phyloP scores from a whole-genome alignment of 2,113 vertebrate genomes.

The Sander vitreus region DNA sequence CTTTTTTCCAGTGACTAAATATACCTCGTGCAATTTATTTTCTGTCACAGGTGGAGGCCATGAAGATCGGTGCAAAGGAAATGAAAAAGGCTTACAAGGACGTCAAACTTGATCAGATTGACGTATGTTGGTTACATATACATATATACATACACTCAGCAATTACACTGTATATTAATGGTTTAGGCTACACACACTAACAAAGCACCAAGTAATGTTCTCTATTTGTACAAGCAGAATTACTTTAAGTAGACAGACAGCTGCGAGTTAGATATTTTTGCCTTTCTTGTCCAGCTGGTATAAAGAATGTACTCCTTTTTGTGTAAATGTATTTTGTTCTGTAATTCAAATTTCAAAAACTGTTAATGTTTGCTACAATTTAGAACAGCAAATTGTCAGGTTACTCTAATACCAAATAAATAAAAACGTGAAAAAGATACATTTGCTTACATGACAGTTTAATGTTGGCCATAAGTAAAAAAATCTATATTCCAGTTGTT shows the following conservation, averaged over 20 bases:
- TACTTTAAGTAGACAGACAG: no score
- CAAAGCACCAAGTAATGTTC: not conserved
- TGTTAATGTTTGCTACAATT: not conserved
- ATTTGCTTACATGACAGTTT: no score
- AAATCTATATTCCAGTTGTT: not conserved
- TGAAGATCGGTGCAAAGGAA: conserved; percentile 98
- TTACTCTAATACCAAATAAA: not conserved
- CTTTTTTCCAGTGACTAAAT: conserved; percentile 2
- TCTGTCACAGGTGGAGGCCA: conserved; percentile 93
- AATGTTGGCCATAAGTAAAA: not conserved
- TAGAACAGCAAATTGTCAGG: no score
- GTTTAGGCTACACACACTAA: not conserved
- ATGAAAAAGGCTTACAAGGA: conserved; percentile 99
- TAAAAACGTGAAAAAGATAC: not conserved
- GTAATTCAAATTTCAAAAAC: no score
- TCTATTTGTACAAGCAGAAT: not conserved
- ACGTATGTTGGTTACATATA: conserved; percentile 84
- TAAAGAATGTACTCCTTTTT: no score
- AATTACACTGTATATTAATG: not conserved
- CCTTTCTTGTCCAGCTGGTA: no score
- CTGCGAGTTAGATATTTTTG: not conserved
- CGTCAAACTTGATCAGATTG: conserved; percentile 97
- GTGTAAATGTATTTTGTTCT: no score
- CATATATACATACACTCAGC: not conserved
- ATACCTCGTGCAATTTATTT: not conserved